Evolutionary conservation across 2,888 invertebrate genomes (phyloP).

Genomic region (Tricholauxania praeusta): DNA sequence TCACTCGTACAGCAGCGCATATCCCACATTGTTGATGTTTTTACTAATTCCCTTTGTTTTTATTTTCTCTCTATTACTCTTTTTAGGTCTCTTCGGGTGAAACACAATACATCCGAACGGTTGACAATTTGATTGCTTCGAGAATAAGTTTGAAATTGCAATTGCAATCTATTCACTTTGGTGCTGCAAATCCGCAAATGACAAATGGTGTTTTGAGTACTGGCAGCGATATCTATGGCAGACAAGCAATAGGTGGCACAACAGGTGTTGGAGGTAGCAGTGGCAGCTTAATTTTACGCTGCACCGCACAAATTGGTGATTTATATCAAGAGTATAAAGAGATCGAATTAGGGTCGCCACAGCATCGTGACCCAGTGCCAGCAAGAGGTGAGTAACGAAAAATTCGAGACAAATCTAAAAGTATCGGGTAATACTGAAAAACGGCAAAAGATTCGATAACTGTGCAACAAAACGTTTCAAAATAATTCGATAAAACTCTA

Average conservation of each 20-base stretch:
- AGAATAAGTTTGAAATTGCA: slow-evolving; percentile 66
- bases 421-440: too few species aligned
- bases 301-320: slow-evolving; percentile 77
- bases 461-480: too few species aligned
- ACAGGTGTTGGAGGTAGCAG: slow-evolving; percentile 46
- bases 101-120: slow-evolving; percentile 65
- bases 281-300: slow-evolving; percentile 75
- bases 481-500: too few species aligned
- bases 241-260: slow-evolving; percentile 40
- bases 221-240: slow-evolving; percentile 43
- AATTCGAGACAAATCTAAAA: too few species aligned
- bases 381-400: slow-evolving; percentile 75
- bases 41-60: not conserved
- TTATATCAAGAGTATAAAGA: slow-evolving; percentile 79
- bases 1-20: too few species aligned
- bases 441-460: too few species aligned
- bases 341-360: slow-evolving; percentile 77
- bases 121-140: slow-evolving; percentile 66
- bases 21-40: too few species aligned
- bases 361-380: slow-evolving; percentile 79
- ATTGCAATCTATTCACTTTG: slow-evolving; percentile 67
- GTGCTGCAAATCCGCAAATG: slow-evolving; percentile 47
- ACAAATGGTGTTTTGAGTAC: slow-evolving; percentile 49
- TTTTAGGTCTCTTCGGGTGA: slow-evolving; percentile 63
- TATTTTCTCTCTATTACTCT: not conserved